Conservation (phyloP, 2,888 invertebrate genomes). For the Piscicola geometra region DNA sequence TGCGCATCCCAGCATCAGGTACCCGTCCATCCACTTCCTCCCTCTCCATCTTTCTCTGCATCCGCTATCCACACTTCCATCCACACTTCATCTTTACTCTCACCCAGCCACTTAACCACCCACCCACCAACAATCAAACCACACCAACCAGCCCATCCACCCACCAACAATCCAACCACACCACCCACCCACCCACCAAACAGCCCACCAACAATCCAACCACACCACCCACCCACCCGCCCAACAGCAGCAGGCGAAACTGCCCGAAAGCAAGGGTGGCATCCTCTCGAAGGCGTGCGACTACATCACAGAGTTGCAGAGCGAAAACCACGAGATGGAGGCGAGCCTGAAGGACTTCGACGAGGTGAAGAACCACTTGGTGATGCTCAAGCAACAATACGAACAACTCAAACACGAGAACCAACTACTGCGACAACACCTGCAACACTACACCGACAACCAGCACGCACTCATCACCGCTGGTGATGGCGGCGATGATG, state of each 20-base stretch:
- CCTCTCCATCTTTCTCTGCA: too few species aligned
- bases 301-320: constrained; percentile 33
- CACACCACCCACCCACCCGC: too few species aligned
- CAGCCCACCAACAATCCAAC: too few species aligned
- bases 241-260: not conserved
- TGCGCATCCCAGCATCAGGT: not conserved
- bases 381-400: constrained; percentile 21
- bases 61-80: too few species aligned
- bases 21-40: too few species aligned
- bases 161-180: too few species aligned
- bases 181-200: too few species aligned
- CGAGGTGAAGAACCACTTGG: constrained; percentile 15
- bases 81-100: not conserved
- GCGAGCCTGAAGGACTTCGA: constrained; percentile 28
- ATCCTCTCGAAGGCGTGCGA: constrained; percentile 36
- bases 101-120: too few species aligned
- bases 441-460: constrained; percentile 17
- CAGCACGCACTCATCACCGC: not conserved
- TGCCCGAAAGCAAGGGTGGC: constrained; percentile 33
- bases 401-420: constrained; percentile 35
- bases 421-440: constrained; percentile 25
- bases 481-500: too few species aligned
- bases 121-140: too few species aligned
- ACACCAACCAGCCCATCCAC: too few species aligned
- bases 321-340: constrained; percentile 32